A percentile compares a stretch with the other conserved stretches of the same genome.
Conservation (phyloP, 2,113 vertebrate species). For the Lontra canadensis region DNA sequence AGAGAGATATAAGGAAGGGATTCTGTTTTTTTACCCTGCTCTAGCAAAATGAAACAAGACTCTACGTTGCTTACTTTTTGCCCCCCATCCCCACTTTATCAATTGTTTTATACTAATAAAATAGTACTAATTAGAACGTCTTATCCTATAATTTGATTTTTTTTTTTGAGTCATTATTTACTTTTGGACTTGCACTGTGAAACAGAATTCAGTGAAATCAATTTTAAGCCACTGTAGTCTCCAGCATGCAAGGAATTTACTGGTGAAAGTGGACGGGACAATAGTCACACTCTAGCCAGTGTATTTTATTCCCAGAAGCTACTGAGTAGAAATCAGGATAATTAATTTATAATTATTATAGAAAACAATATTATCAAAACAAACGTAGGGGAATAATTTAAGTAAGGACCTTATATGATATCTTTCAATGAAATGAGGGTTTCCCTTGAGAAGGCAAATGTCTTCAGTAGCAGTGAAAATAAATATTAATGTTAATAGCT, state of each 20-base stretch:
- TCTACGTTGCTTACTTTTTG: not conserved
- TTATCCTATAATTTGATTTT: not conserved
- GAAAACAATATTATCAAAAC: conserved; percentile 23
- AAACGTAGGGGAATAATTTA: not conserved
- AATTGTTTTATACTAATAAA: not conserved
- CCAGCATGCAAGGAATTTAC: not conserved
- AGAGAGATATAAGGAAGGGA: too few relatives aligned
- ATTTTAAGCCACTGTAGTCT: not conserved
- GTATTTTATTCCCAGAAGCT: conserved; percentile 17
- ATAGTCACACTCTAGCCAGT: not conserved
- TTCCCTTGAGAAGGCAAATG: conserved; percentile 49
- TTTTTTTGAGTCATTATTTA: not conserved
- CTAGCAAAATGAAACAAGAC: not conserved
- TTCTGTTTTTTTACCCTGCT: too few relatives aligned
- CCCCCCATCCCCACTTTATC: not conserved
- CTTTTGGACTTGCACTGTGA: not conserved
- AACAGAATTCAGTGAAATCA: not conserved
- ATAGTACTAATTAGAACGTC: not conserved
- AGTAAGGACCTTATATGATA: conserved; percentile 9
- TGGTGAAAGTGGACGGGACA: not conserved
- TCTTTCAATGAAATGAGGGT: conserved; percentile 57
- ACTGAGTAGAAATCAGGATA: conserved; percentile 21
- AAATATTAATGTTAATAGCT: conserved; percentile 61
- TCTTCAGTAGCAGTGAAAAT: conserved; percentile 50
- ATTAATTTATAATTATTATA: conserved; percentile 36